phyloP scores from a whole-genome alignment of 2,888 invertebrate species.

The Parnassius glacialis region DNA sequence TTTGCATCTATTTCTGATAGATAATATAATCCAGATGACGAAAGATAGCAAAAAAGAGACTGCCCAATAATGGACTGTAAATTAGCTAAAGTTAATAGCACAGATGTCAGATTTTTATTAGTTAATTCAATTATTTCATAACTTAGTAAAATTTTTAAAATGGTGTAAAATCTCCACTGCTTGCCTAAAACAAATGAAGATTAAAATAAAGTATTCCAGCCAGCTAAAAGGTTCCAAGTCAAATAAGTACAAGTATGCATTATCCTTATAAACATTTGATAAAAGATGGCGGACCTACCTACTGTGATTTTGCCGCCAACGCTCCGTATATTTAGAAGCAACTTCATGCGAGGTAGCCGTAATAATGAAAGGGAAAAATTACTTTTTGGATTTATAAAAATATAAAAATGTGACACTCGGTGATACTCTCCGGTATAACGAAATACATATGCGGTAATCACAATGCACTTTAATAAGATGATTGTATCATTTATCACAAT shows the following conservation, averaged over 20 bases:
- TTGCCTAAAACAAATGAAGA: too few species aligned
- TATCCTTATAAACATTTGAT: background rate
- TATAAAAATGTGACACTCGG: constrained; percentile 22
- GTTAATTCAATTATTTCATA: too few species aligned
- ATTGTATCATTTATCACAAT: background rate
- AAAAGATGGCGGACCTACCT: constrained; percentile 21
- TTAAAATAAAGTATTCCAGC: too few species aligned
- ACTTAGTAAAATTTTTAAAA: too few species aligned
- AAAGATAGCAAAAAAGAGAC: too few species aligned
- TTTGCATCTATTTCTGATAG: background rate
- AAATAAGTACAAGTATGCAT: background rate
- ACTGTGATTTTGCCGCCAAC: constrained; percentile 72
- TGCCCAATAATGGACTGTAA: too few species aligned
- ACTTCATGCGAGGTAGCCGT: constrained; percentile 37
- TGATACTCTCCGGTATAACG: constrained; percentile 16
- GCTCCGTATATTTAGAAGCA: constrained; percentile 71
- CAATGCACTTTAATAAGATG: constrained; percentile 21
- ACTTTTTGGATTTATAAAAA: constrained; percentile 26
- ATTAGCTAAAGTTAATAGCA: too few species aligned
- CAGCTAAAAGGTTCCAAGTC: too few species aligned
- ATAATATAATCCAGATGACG: too few species aligned
- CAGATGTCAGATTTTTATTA: too few species aligned
- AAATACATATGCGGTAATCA: constrained; percentile 1
- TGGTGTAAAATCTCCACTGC: too few species aligned
- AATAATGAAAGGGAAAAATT: constrained; percentile 25